Evolutionary conservation across 2,113 vertebrate species (phyloP), one percentile per base, ranked within the genome.

Genomic region (Gracilinanus agilis): DNA sequence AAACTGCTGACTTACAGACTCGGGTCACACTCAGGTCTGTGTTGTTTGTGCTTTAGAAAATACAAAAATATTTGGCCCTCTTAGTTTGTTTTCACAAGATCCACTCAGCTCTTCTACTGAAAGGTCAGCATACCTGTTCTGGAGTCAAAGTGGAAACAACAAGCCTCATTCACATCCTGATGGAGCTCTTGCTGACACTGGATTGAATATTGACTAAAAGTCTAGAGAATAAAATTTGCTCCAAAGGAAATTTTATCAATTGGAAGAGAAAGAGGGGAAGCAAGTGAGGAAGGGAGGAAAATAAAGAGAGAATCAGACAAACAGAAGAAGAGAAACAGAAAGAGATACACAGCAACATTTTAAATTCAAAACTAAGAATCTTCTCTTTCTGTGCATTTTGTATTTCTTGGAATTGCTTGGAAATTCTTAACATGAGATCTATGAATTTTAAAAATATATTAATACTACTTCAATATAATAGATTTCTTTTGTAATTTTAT

Each of bases 61-160:
- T 67, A 90, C 92, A 96, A 91, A 91, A 92, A 34, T 67, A 75
- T 95, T 94, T 92, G 40, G 24, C 92, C 13, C 58, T 88, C 95
- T 93, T 67, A 25, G 16, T 75, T 93, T 96, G 40, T n/a, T 94
- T 96, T 92, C 83, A 49, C 24, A 95, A 53, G 92, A 94, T 58
- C 24, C 44, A 44, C 19, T 96, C 44, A 25, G 44, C 89, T 90
- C 49, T 53, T 58, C 49, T 27, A 34, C 55, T 55, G 21, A 97
- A 94, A 95, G 96, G 89, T 93, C 89, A 92, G 58, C n/a, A 92
- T 93, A 93, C 40, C 44, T 91, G 9, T 88, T 95, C n/a, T 95
- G 53, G 91, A 94, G 34, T 93, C 89, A 56, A 94, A 94, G 25
- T 90, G 90, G 92, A 55, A 96, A 92, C 91, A 94, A 44, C 89